Evolutionary conservation across 2,797 vertebrate genomes (phyloP).

Genomic region (Schizothorax lantsangensis): DNA sequence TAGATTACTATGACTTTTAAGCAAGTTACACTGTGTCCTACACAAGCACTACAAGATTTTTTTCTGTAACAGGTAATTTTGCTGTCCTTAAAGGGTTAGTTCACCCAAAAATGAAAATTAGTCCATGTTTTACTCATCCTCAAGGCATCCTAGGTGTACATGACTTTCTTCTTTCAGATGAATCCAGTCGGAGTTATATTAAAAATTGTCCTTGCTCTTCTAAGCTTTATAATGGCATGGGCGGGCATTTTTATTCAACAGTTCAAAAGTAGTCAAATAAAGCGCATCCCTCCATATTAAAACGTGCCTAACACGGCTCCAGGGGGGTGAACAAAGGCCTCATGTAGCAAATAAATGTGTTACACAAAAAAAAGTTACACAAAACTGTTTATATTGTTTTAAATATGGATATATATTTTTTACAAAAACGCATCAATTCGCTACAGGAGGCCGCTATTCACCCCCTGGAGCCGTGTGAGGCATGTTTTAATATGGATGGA

Average conservation of each 20-base stretch:
- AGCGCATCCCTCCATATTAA: too few species aligned
- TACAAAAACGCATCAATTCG: too few species aligned
- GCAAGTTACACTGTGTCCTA: not conserved
- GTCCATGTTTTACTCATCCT: not conserved
- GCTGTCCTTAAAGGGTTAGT: not conserved
- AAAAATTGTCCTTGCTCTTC: not conserved
- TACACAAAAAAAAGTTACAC: too few species aligned
- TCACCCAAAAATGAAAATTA: not conserved
- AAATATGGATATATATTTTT: too few species aligned
- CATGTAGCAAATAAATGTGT: too few species aligned
- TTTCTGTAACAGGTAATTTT: not conserved
- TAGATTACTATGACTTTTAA: slow-evolving; percentile 7
- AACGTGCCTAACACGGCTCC: too few species aligned
- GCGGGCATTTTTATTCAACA: not conserved
- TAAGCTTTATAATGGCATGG: not conserved
- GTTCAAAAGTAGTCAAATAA: too few species aligned
- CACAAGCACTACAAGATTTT: not conserved
- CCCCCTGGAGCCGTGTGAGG: too few species aligned
- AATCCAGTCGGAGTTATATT: not conserved
- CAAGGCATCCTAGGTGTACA: not conserved
- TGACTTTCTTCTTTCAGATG: not conserved
- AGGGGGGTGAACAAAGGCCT: too few species aligned
- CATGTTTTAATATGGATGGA: too few species aligned
- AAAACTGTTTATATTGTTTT: too few species aligned
- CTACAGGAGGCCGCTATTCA: too few species aligned